Conservation (phyloP, 2,888 invertebrate genomes). For the Diaprepes abbreviatus region DNA sequence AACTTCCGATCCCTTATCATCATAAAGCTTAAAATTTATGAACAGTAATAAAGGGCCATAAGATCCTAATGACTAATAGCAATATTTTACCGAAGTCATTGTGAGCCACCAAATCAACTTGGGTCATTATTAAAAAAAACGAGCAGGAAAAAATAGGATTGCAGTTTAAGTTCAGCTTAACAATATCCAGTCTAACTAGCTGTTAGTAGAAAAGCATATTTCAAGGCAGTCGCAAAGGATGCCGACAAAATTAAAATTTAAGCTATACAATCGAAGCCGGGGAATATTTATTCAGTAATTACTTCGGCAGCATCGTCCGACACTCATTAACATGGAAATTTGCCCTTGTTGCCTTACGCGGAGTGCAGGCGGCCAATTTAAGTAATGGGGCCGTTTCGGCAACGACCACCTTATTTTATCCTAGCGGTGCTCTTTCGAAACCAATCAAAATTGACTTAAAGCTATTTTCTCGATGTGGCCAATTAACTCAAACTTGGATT, state of each 20-base stretch:
- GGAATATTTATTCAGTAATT: constrained; percentile 64
- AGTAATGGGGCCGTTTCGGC: constrained; percentile 35
- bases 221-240: constrained; percentile 60
- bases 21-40: too few relatives aligned
- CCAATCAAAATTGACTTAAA: constrained; percentile 30
- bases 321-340: constrained; percentile 49
- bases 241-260: constrained; percentile 64
- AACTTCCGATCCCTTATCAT: too few relatives aligned
- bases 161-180: constrained; percentile 57
- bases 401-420: constrained; percentile 28
- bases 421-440: constrained; percentile 19
- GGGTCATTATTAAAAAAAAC: too few relatives aligned
- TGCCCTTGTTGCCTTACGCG: constrained; percentile 46
- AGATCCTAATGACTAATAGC: not conserved
- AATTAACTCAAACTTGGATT: constrained; percentile 30
- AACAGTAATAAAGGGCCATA: too few relatives aligned
- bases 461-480: constrained; percentile 24
- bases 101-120: not conserved
- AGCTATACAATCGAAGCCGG: constrained; percentile 60
- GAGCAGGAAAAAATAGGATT: not conserved
- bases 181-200: constrained; percentile 63
- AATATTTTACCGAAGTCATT: not conserved
- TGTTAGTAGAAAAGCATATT: constrained; percentile 58
- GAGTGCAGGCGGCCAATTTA: constrained; percentile 38
- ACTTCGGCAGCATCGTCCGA: constrained; percentile 48